Conservation (phyloP, 1,140 invertebrate species). For the Pachyrhynchus sulphureomaculatus region DNA sequence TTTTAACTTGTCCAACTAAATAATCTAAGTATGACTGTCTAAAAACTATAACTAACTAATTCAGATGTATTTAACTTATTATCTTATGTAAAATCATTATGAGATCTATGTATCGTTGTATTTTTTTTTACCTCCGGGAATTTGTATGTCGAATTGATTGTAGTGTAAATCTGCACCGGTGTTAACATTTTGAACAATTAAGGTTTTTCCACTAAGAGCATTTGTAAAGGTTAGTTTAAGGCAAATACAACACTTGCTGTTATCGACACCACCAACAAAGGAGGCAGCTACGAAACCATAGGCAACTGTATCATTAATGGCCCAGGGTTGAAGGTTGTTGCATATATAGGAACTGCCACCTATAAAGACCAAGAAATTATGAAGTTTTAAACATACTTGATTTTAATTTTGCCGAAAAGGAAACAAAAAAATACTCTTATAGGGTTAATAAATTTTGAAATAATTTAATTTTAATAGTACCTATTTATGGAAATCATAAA, state of each 20-base stretch:
- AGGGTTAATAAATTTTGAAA: too few relatives aligned
- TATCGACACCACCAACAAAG: conserved; percentile 26
- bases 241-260: conserved; percentile 23
- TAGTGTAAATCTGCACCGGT: conserved; percentile 18
- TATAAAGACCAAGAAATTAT: neutral
- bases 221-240: conserved; percentile 21
- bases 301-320: conserved; percentile 18
- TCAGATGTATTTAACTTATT: too few relatives aligned
- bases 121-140: conserved; percentile 28
- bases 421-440: too few relatives aligned
- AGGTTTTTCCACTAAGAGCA: conserved; percentile 15
- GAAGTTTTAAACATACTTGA: neutral
- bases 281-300: conserved; percentile 31
- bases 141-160: conserved; percentile 32
- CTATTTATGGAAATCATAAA: too few relatives aligned
- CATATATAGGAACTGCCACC: conserved; percentile 25
- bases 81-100: too few relatives aligned
- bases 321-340: conserved; percentile 24
- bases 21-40: too few relatives aligned
- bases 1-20: too few relatives aligned
- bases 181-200: conserved; percentile 26
- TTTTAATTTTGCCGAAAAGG: too few relatives aligned
- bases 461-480: too few relatives aligned
- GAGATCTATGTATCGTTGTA: neutral
- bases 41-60: too few relatives aligned